These are phyloP conservation scores for Coptodon bakossiorum DNA, from an alignment of 2,113 vertebrate genomes.

Conservation along the genomic window DNA sequence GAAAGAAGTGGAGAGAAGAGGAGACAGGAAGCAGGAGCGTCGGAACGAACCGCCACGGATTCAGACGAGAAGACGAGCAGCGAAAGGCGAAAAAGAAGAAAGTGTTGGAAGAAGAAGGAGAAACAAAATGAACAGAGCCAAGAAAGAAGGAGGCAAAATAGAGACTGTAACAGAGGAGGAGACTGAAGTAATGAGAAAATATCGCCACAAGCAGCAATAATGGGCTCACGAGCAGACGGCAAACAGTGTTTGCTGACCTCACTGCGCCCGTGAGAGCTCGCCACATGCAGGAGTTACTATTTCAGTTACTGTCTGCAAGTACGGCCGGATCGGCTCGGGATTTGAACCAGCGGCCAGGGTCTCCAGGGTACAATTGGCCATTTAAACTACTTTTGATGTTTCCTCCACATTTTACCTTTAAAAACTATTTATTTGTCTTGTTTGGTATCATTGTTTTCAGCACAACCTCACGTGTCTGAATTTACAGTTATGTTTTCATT, in stretches of 20 bases:
- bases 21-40: background rate
- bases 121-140: background rate
- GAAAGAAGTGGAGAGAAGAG: background rate
- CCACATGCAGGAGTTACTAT: background rate
- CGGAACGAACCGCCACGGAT: background rate
- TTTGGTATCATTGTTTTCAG: background rate
- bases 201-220: background rate
- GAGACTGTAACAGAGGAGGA: background rate
- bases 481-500: background rate
- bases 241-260: background rate
- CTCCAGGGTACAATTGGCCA: accelerated
- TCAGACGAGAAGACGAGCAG: background rate
- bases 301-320: background rate
- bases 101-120: background rate
- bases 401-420: background rate
- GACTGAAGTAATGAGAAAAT: background rate
- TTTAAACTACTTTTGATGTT: accelerated
- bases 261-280: background rate
- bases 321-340: background rate
- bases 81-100: background rate
- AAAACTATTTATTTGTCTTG: accelerated
- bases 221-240: background rate
- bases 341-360: accelerated
- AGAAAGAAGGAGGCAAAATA: background rate
- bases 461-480: background rate